Base-by-base conservation (phyloP, 2,888 invertebrate genomes). In the Tenthredo amoena region DNA sequence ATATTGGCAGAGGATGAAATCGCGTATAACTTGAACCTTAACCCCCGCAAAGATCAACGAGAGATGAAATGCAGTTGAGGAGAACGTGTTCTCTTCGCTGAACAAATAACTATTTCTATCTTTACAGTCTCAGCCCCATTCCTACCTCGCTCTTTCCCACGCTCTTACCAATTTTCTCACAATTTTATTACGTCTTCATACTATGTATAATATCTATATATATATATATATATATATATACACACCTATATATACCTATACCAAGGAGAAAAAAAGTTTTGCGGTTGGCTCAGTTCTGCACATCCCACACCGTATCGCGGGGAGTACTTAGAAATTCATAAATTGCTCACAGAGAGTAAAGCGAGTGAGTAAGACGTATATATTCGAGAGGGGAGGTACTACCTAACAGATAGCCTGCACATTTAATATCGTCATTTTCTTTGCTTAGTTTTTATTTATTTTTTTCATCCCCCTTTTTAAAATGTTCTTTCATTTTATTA, bases 11-110 rank as follows among this genome's bases (percentile, higher is more conserved):
- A 62, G 62, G 62, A 18, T 62, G 10, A 62, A 62, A 26, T 65
- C 12, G 72, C 40, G 40, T 72, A 72, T 72, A 37, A 72, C 72
- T 40, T 72, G 18, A 26, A 62, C 58, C 21, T 62, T 62, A n/a
- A 62, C 58, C n/a, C 9, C 2, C 58, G 10, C 21, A 26, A 62
- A 62, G 58, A 62, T 62, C n/a, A 62, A 21, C 21, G 58, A 62
- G 58, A 55, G 18, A n/a, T 55, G 55, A 55, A 55, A 55, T 55
- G n/a, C 55, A 55, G 55, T 55, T n/a, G 18, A 55, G n/a, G n/a
- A 55, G 18, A 55, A 15, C n/a, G n/a, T n/a, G n/a, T 18, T 55
- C n/a, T n/a, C n/a, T 55, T 55, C 55, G 18, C n/a, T 55, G 55
- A 55, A n/a, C 55, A 55, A 55, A 55, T 55, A 55, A 55, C n/a